A percentile compares a stretch with the other conserved stretches of the same genome.
Evolutionary conservation across 2,797 vertebrate species (phyloP).

Genomic region (Scolopax rusticola): DNA sequence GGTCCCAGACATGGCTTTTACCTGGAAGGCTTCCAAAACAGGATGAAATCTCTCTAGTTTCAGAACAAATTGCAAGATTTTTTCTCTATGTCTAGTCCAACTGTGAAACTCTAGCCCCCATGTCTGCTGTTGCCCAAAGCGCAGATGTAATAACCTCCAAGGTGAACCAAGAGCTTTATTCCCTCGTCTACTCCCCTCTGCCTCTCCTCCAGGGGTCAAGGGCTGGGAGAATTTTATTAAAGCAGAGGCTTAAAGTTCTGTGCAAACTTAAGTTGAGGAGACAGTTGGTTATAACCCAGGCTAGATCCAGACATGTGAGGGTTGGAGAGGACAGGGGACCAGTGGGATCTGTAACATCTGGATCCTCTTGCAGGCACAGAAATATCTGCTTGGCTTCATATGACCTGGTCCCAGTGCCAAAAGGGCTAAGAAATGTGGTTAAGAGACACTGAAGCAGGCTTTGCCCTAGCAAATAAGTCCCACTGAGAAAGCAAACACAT

Average conservation of each 20-base stretch:
- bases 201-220: not conserved
- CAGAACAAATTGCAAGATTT: slow-evolving; percentile 61
- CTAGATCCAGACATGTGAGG: not conserved
- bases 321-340: not conserved
- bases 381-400: not conserved
- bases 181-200: not conserved
- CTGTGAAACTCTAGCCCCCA: slow-evolving; percentile 16
- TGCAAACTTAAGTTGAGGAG: slow-evolving; percentile 15
- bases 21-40: slow-evolving; percentile 67
- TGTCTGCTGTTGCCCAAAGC: slow-evolving; percentile 22
- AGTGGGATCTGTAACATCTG: slow-evolving; percentile 46
- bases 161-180: not conserved
- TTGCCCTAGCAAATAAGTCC: slow-evolving; percentile 37
- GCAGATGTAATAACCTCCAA: slow-evolving; percentile 40
- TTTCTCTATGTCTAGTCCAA: slow-evolving; percentile 48
- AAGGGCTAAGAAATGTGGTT: slow-evolving; percentile 11
- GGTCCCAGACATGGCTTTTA: slow-evolving; percentile 68
- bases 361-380: slow-evolving; percentile 36
- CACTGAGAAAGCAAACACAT: slow-evolving; percentile 29
- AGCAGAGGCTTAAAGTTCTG: slow-evolving; percentile 5
- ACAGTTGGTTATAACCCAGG: slow-evolving; percentile 11
- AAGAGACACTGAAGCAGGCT: not conserved
- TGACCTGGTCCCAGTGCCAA: not conserved
- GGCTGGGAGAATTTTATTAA: slow-evolving; percentile 21
- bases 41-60: slow-evolving; percentile 62